phyloP scores from a whole-genome alignment of 2,797 vertebrate genomes.

The Crocidura indochinensis region DNA sequence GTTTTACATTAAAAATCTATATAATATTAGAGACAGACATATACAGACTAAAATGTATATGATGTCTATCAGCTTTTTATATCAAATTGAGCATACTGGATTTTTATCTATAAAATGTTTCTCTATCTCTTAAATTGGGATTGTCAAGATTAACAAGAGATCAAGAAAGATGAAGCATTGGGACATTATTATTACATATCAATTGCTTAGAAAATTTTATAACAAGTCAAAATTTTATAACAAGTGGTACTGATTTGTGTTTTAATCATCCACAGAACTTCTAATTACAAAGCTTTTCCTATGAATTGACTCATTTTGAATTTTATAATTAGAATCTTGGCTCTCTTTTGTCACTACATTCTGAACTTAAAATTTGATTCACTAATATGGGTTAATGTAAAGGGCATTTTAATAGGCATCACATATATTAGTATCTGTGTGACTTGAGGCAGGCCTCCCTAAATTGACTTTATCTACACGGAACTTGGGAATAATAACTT shows the following conservation, averaged over 20 bases:
- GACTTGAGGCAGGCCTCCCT: not conserved
- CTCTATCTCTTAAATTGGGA: too few species aligned
- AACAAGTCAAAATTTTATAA: not conserved
- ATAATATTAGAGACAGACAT: too few species aligned
- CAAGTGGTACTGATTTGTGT: not conserved
- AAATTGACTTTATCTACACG: not conserved
- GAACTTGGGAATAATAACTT: not conserved
- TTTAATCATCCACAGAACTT: not conserved
- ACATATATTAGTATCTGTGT: not conserved
- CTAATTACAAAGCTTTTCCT: not conserved
- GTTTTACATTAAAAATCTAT: too few species aligned
- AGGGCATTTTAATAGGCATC: not conserved
- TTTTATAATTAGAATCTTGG: not conserved
- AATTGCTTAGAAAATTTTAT: not conserved
- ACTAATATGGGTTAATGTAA: not conserved
- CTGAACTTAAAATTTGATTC: not conserved
- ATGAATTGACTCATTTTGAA: not conserved
- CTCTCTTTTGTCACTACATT: not conserved
- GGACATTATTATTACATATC: too few species aligned
- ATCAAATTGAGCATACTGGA: too few species aligned
- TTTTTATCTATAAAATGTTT: too few species aligned
- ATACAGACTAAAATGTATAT: too few species aligned
- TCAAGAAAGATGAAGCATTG: too few species aligned
- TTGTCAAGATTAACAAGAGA: too few species aligned
- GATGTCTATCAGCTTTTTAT: too few species aligned